phyloP scores from a whole-genome alignment of 2,797 vertebrate genomes.

The Lacerta bilineata region DNA sequence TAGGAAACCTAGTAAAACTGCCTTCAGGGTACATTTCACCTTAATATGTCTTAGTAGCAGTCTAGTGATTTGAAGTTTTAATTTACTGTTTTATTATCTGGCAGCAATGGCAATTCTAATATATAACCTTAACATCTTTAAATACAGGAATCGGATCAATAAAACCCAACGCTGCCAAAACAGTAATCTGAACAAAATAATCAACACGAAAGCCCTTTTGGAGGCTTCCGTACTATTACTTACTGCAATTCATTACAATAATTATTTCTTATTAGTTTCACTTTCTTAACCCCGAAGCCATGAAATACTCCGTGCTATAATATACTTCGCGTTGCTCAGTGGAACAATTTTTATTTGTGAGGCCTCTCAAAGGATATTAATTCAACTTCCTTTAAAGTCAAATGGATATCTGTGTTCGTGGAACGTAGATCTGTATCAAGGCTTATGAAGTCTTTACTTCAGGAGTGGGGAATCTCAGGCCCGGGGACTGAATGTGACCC shows the following conservation, averaged over 20 bases:
- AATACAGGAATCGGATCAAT: slow-evolving; percentile 40
- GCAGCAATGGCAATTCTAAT: slow-evolving; percentile 33
- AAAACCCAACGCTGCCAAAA: slow-evolving; percentile 37
- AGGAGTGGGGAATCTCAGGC: no score
- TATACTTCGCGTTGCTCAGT: slow-evolving; percentile 7
- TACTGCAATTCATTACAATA: slow-evolving; percentile 41
- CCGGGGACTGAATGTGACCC: no score
- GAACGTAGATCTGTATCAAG: background rate
- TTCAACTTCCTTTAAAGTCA: slow-evolving; percentile 23
- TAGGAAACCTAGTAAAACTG: slow-evolving; percentile 3
- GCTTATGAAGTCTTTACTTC: background rate
- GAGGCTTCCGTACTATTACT: slow-evolving; percentile 32
- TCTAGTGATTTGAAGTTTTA: slow-evolving; percentile 31
- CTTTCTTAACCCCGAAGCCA: slow-evolving; percentile 18
- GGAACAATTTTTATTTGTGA: slow-evolving; percentile 28
- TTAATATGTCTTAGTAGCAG: slow-evolving; percentile 14
- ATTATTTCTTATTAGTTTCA: slow-evolving; percentile 45
- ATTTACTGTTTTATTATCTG: slow-evolving; percentile 41
- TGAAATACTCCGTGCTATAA: slow-evolving; percentile 21
- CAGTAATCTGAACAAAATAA: slow-evolving; percentile 42
- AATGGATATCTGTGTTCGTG: background rate
- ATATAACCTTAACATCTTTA: slow-evolving; percentile 37
- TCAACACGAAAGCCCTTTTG: slow-evolving; percentile 48
- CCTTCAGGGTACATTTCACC: slow-evolving; percentile 14
- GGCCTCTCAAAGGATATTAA: background rate